Conservation (phyloP, 2,113 vertebrate genomes). For the Phyllostomus discolor region DNA sequence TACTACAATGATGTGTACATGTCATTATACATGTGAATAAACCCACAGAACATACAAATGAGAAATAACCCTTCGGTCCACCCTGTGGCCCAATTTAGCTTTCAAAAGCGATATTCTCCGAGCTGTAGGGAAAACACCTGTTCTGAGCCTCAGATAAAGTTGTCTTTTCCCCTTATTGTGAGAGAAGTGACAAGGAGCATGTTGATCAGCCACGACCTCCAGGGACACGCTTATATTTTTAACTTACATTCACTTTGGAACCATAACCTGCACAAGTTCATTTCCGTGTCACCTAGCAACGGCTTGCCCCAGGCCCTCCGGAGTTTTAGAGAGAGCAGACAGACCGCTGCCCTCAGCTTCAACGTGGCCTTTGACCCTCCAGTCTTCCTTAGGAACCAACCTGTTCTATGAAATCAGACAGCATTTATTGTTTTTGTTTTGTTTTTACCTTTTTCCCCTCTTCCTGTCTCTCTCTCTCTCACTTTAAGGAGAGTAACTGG, state of each 20-base stretch:
- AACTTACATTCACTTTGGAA: neutral
- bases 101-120: neutral
- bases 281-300: neutral
- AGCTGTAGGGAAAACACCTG: neutral
- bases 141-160: neutral
- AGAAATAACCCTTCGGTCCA: neutral
- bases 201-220: neutral
- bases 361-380: too few species aligned
- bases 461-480: too few species aligned
- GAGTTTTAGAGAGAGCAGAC: neutral
- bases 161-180: neutral
- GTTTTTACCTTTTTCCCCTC: neutral
- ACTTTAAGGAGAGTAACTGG: neutral
- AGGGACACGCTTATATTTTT: neutral
- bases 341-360: neutral
- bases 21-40: neutral
- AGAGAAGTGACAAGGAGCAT: neutral
- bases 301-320: neutral
- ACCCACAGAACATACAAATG: neutral
- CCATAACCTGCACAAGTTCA: neutral
- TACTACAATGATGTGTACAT: neutral
- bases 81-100: neutral
- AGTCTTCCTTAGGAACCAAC: neutral
- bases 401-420: neutral
- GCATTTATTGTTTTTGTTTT: neutral